Percentiles rank a stretch among this genome's conserved stretches.
Conservation (phyloP, 2,888 invertebrate species). For the Aphidoletes aphidimyza region DNA sequence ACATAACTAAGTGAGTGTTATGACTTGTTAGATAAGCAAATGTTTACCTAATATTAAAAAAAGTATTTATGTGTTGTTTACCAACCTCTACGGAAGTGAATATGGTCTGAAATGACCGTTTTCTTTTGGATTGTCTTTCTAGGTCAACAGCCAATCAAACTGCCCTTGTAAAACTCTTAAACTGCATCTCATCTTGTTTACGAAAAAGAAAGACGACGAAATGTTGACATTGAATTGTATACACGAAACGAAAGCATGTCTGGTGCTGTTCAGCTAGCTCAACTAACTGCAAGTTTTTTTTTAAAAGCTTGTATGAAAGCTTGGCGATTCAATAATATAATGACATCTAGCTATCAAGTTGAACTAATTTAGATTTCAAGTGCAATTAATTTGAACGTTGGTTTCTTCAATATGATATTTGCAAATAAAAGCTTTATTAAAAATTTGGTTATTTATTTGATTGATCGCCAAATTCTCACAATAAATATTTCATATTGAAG, state of each 20-base stretch:
- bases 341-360: neutral
- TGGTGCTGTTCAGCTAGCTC: neutral
- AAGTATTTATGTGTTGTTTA: no score
- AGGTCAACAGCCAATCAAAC: neutral
- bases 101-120: no score
- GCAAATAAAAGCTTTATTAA: no score
- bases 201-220: neutral
- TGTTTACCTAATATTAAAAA: neutral
- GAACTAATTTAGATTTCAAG: neutral
- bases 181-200: conserved; percentile 34
- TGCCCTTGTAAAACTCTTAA: neutral
- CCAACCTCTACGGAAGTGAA: neutral
- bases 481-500: no score
- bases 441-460: no score
- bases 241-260: neutral
- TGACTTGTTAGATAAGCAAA: no score
- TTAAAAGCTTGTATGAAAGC: neutral
- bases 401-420: no score
- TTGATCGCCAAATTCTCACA: no score
- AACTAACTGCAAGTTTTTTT: neutral
- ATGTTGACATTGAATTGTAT: conserved; percentile 4
- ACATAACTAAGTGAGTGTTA: no score
- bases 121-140: no score
- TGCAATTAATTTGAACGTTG: no score
- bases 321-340: neutral